phyloP scores from a whole-genome alignment of 2,113 vertebrate species.

The Corythornis cristatus region DNA sequence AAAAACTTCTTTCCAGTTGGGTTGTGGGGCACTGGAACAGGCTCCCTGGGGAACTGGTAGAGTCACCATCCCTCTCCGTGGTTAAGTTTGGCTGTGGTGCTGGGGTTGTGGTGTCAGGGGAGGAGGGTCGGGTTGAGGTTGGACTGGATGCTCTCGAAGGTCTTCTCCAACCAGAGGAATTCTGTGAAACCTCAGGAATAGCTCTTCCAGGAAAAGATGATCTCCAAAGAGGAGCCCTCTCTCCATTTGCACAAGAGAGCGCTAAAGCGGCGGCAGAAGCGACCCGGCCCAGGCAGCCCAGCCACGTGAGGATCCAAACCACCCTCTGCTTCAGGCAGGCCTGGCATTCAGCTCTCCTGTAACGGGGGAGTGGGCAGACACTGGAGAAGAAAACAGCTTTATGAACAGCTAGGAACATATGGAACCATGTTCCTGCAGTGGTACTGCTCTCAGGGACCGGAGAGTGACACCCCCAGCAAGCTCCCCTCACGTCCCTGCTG shows the following conservation, averaged over 20 bases:
- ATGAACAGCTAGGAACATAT: constrained; percentile 1
- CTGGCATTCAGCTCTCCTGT: background rate
- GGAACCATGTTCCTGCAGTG: background rate
- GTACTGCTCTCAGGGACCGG: background rate
- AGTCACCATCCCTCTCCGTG: too few relatives aligned
- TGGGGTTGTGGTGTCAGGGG: too few relatives aligned
- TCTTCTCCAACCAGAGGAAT: too few relatives aligned
- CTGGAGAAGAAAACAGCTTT: background rate
- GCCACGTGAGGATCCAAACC: fast-evolving
- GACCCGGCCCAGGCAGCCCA: fast-evolving
- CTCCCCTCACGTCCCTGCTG: background rate
- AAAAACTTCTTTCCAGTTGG: too few relatives aligned
- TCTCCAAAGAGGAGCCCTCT: background rate
- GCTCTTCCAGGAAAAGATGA: fast-evolving
- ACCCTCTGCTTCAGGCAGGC: background rate
- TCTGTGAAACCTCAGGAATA: background rate
- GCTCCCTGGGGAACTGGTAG: too few relatives aligned
- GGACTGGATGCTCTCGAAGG: too few relatives aligned
- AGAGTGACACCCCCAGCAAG: background rate
- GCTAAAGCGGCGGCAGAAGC: fast-evolving
- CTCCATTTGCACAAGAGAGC: fast-evolving
- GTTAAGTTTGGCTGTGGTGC: too few relatives aligned
- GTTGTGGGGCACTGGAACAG: too few relatives aligned
- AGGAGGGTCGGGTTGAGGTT: too few relatives aligned
- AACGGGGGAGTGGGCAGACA: constrained; percentile 23